These are phyloP conservation scores for Merodon equestris DNA, from an alignment of 2,888 invertebrate genomes.

Conservation along the genomic window DNA sequence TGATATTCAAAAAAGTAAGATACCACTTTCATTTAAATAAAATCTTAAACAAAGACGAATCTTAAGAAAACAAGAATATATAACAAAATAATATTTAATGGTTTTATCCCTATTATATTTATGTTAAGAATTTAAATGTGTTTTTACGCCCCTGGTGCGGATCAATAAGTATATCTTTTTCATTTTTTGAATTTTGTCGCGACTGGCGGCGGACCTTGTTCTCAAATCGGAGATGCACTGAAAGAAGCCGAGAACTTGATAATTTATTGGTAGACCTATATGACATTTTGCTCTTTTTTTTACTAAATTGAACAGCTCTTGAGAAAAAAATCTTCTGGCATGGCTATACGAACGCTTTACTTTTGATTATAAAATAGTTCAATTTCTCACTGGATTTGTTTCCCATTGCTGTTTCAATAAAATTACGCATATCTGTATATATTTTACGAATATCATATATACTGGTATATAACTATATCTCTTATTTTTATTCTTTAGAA, in stretches of 20 bases:
- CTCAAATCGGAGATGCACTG: constrained; percentile 54
- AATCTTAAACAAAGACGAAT: too few relatives aligned
- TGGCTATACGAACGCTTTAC: constrained; percentile 61
- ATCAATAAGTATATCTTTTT: constrained; percentile 46
- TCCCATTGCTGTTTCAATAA: too few relatives aligned
- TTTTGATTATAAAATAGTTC: constrained; percentile 63
- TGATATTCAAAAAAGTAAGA: too few relatives aligned
- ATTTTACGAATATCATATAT: too few relatives aligned
- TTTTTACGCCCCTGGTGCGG: constrained; percentile 64
- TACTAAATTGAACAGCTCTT: constrained; percentile 65
- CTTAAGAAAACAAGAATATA: too few relatives aligned
- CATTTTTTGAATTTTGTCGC: constrained; percentile 57
- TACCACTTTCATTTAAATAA: too few relatives aligned
- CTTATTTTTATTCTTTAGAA: too few relatives aligned
- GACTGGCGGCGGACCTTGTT: constrained; percentile 63
- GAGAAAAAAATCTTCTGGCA: constrained; percentile 51
- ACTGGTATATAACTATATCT: too few relatives aligned
- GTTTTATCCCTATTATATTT: neutral
- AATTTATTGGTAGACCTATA: constrained; percentile 77
- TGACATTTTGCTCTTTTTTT: constrained; percentile 75
- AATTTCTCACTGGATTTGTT: too few relatives aligned
- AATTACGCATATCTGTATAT: too few relatives aligned
- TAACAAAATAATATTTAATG: too few relatives aligned
- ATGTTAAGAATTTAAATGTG: constrained; percentile 66
- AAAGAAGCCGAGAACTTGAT: constrained; percentile 72